phyloP scores from a whole-genome alignment of 2,113 vertebrate species.

The Puffinus mauretanicus region DNA sequence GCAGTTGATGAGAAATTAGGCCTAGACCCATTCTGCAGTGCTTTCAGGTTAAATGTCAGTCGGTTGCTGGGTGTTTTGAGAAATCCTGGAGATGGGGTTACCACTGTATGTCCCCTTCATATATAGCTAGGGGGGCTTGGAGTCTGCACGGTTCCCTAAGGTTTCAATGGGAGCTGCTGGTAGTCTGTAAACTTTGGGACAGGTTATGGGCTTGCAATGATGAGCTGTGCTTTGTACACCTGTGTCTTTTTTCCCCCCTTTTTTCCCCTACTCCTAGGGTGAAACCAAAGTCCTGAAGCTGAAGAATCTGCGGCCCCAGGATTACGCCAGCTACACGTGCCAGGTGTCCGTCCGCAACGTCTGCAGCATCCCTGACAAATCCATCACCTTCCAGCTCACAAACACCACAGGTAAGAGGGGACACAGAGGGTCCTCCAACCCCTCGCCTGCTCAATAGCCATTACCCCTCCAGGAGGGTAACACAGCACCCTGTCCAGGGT shows the following conservation, averaged over 20 bases:
- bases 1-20: background rate
- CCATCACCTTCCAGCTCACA: constrained; percentile 91
- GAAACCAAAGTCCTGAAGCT: constrained; percentile 98
- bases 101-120: background rate
- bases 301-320: constrained; percentile 93
- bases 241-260: background rate
- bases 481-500: background rate
- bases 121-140: background rate
- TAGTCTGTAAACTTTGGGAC: background rate
- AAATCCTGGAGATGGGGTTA: background rate
- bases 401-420: constrained; percentile 87
- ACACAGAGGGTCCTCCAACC: fast-evolving
- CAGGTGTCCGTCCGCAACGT: constrained; percentile 96
- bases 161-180: background rate
- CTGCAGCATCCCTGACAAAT: constrained; percentile 92
- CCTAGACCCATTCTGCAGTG: background rate
- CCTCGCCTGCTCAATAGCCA: background rate
- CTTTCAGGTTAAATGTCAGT: background rate
- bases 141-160: background rate
- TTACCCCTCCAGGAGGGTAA: background rate
- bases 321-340: constrained; percentile 95
- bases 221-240: background rate
- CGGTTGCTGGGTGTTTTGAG: background rate
- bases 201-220: background rate
- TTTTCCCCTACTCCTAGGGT: constrained; percentile 75